phyloP scores from a whole-genome alignment of 2,113 vertebrate species.

The Thryonomys swinderianus region DNA sequence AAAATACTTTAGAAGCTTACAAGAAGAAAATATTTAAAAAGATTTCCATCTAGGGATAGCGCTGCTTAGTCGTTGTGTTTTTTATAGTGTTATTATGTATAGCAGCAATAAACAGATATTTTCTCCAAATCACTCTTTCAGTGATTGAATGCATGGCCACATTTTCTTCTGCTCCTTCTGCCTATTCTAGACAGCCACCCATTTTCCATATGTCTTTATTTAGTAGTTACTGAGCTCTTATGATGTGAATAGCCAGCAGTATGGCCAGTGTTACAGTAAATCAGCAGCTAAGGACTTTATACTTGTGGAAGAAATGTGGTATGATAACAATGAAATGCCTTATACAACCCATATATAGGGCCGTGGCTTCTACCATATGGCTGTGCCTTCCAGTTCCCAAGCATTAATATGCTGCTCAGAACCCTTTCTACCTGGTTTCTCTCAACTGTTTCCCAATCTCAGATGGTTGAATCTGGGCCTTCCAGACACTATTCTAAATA shows the following conservation, averaged over 20 bases:
- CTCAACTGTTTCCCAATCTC: background rate
- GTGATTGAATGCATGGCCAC: accelerated
- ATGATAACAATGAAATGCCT: accelerated
- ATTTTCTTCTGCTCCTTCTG: background rate
- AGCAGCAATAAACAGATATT: background rate
- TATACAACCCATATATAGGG: accelerated
- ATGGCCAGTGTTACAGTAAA: background rate
- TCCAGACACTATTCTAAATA: background rate
- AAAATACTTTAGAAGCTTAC: background rate
- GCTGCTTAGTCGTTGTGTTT: background rate
- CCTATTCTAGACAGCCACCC: background rate
- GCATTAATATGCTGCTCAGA: background rate
- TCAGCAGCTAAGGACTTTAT: background rate
- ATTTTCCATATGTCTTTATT: background rate
- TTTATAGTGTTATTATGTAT: background rate
- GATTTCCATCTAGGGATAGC: background rate
- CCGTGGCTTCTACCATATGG: background rate
- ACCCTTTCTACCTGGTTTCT: background rate
- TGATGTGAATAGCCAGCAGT: background rate
- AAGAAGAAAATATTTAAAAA: background rate
- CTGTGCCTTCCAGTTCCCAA: background rate
- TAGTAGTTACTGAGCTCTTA: background rate
- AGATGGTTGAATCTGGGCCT: background rate
- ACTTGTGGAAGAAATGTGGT: no score
- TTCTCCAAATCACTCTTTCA: background rate